Evolutionary conservation across 2,888 invertebrate genomes (phyloP).

Genomic region (Drosophila phalerata): DNA sequence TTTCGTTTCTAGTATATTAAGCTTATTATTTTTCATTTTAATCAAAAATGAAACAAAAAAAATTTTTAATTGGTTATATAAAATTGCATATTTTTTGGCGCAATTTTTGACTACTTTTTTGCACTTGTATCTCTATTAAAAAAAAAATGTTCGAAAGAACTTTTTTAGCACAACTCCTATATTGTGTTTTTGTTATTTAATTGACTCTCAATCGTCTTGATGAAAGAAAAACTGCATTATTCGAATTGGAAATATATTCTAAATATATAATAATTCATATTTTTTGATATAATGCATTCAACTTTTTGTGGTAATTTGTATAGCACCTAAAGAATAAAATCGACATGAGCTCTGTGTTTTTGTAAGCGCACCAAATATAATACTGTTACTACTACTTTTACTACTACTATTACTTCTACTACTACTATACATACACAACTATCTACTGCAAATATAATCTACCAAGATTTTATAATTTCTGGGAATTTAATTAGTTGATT

Average conservation of each 20-base stretch:
- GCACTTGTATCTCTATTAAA: slow-evolving; percentile 74
- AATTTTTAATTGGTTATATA: slow-evolving; percentile 73
- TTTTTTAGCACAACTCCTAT: slow-evolving; percentile 73
- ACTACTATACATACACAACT: slow-evolving; percentile 30
- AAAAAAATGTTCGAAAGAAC: slow-evolving; percentile 28
- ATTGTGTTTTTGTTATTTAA: slow-evolving; percentile 77
- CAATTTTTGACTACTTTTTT: slow-evolving; percentile 83
- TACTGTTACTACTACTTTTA: slow-evolving; percentile 31
- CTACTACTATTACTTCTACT: slow-evolving; percentile 22
- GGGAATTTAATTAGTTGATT: slow-evolving; percentile 56
- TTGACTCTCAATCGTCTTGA: slow-evolving; percentile 56
- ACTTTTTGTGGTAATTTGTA: slow-evolving; percentile 83
- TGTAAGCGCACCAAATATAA: slow-evolving; percentile 66
- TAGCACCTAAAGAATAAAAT: slow-evolving; percentile 70
- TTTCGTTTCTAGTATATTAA: slow-evolving; percentile 5
- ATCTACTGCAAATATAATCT: slow-evolving; percentile 47
- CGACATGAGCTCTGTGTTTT: slow-evolving; percentile 71
- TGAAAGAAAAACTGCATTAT: slow-evolving; percentile 39
- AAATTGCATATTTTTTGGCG: slow-evolving; percentile 84
- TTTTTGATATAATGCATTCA: slow-evolving; percentile 73
- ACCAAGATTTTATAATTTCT: slow-evolving; percentile 51
- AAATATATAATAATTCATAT: slow-evolving; percentile 70
- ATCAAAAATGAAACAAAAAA: slow-evolving; percentile 38
- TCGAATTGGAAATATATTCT: slow-evolving; percentile 45
- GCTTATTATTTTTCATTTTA: slow-evolving; percentile 26